These are phyloP conservation scores for Magallana gigas DNA, from an alignment of 1,140 invertebrate genomes.

Conservation along the genomic window DNA sequence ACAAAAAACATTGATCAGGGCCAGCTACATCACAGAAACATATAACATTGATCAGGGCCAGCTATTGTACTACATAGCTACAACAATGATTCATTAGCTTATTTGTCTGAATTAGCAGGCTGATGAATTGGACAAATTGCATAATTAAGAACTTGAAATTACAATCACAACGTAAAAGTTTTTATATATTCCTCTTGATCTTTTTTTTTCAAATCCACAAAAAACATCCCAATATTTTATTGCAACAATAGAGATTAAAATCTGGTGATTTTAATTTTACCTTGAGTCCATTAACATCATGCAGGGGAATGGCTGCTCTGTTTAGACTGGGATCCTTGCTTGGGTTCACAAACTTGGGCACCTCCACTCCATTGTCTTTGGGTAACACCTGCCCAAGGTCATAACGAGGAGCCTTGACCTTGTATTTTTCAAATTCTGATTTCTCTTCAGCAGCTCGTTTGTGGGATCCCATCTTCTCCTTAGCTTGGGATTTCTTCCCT, in stretches of 20 bases:
- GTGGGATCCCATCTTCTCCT: constrained; percentile 20
- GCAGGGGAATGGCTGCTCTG: constrained; percentile 51
- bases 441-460: constrained; percentile 39
- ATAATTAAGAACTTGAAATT: background rate
- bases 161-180: too few species aligned
- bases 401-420: constrained; percentile 53
- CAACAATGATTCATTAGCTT: too few species aligned
- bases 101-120: too few species aligned
- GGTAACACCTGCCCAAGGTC: constrained; percentile 49
- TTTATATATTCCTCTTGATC: too few species aligned
- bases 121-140: too few species aligned
- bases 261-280: constrained; percentile 40
- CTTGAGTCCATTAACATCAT: constrained; percentile 69
- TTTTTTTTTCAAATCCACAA: too few species aligned
- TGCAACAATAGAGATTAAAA: too few species aligned
- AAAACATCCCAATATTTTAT: background rate
- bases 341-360: constrained; percentile 61
- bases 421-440: constrained; percentile 26
- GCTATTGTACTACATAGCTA: too few species aligned
- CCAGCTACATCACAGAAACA: too few species aligned
- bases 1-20: too few species aligned
- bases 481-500: background rate
- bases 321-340: constrained; percentile 58
- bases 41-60: too few species aligned
- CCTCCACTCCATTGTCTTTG: constrained; percentile 44